Conservation (phyloP, 2,888 invertebrate genomes). For the Sisyra nigra region DNA sequence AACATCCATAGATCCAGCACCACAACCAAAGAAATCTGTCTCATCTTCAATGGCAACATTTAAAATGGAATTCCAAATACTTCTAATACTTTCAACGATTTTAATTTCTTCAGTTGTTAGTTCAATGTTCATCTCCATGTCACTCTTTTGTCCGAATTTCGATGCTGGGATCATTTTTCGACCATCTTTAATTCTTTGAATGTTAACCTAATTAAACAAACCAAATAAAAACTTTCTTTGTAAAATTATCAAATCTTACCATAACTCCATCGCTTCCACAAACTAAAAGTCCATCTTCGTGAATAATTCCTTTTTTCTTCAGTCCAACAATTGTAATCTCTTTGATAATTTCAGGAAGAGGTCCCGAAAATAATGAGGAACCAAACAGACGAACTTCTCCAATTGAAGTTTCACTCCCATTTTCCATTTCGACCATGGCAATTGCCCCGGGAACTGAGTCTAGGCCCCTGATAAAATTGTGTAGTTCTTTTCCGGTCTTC, state of each 20-base stretch:
- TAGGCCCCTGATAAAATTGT: constrained; percentile 85
- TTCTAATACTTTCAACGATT: constrained; percentile 43
- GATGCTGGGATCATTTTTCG: constrained; percentile 69
- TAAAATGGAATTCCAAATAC: constrained; percentile 75
- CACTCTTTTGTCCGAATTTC: constrained; percentile 53
- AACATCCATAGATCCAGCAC: constrained; percentile 97
- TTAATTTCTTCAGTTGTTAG: constrained; percentile 57
- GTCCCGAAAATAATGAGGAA: constrained; percentile 51
- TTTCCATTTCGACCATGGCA: constrained; percentile 25
- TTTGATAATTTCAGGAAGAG: constrained; percentile 36
- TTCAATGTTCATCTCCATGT: constrained; percentile 36
- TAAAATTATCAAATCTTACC: constrained; percentile 29
- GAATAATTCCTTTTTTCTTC: constrained; percentile 46
- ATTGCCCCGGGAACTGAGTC: constrained; percentile 93
- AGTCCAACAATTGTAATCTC: constrained; percentile 43
- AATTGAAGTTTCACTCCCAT: constrained; percentile 29
- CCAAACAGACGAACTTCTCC: constrained; percentile 65
- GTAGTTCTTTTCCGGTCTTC: constrained; percentile 54
- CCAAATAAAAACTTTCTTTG: not conserved
- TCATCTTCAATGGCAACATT: constrained; percentile 55
- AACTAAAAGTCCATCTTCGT: constrained; percentile 64
- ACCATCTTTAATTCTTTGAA: constrained; percentile 58
- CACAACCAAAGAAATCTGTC: constrained; percentile 86
- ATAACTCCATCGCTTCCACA: constrained; percentile 64
- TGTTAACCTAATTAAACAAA: constrained; percentile 42